A percentile compares a stretch with the other conserved stretches of the same genome.
Conservation (phyloP, 2,888 invertebrate genomes). For the Drosophila phalerata region DNA sequence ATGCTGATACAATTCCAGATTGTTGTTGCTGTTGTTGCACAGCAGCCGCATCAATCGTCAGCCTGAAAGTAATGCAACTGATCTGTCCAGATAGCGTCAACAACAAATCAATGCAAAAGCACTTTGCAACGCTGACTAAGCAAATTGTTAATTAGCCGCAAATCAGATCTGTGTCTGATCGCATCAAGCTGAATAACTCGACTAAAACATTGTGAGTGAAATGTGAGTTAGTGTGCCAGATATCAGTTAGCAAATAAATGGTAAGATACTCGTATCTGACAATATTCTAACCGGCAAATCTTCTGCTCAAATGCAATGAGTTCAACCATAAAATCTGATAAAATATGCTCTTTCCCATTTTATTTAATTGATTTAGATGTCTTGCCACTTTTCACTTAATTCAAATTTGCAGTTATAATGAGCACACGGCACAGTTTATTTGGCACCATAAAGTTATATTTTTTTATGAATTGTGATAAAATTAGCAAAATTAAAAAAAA, state of each 20-base stretch:
- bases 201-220: constrained; percentile 1
- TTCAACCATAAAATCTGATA: background rate
- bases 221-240: constrained; percentile 16
- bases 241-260: constrained; percentile 6
- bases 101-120: constrained; percentile 46
- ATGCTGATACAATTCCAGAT: background rate
- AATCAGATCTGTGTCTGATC: constrained; percentile 43
- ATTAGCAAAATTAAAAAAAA: background rate
- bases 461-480: background rate
- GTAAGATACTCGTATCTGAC: constrained; percentile 3
- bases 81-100: constrained; percentile 58
- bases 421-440: background rate
- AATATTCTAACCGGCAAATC: constrained; percentile 3
- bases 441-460: background rate
- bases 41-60: constrained; percentile 30
- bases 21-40: constrained; percentile 6
- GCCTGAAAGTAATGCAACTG: constrained; percentile 5
- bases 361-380: constrained; percentile 1
- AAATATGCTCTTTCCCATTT: background rate
- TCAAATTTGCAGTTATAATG: background rate
- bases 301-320: background rate
- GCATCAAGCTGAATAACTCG: constrained; percentile 3
- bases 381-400: background rate
- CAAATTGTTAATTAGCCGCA: constrained; percentile 55
- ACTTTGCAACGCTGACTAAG: constrained; percentile 56